phyloP scores from a whole-genome alignment of 2,113 vertebrate species.

The Anser brachyrhynchus region DNA sequence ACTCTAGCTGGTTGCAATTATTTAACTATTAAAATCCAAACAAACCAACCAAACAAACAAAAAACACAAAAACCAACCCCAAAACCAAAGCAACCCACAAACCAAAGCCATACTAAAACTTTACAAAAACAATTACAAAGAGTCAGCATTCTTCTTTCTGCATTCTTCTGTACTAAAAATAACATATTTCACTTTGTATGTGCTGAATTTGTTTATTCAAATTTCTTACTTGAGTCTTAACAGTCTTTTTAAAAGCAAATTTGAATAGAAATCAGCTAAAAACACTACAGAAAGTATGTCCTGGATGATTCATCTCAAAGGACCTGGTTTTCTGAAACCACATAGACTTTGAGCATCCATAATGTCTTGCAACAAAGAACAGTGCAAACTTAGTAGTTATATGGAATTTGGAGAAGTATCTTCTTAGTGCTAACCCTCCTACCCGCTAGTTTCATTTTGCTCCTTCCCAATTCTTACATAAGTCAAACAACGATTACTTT shows the following conservation, averaged over 20 bases:
- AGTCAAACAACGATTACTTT: neutral
- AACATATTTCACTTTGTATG: neutral
- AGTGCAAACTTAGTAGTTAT: neutral
- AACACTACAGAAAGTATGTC: neutral
- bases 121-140: neutral
- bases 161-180: neutral
- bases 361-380: neutral
- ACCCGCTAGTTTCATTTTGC: neutral
- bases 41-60: neutral
- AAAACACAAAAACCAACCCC: too few relatives aligned
- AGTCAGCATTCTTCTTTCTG: neutral
- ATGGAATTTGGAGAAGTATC: neutral
- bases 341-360: neutral
- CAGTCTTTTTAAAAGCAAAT: neutral
- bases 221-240: neutral
- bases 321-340: neutral
- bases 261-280: neutral
- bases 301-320: neutral
- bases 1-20: neutral
- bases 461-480: neutral
- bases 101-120: neutral
- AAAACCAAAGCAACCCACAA: too few relatives aligned
- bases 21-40: too few relatives aligned
- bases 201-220: neutral
- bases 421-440: neutral